Evolutionary conservation across 1,140 invertebrate species (phyloP).

Genomic region (Brachionus manjavacas): DNA sequence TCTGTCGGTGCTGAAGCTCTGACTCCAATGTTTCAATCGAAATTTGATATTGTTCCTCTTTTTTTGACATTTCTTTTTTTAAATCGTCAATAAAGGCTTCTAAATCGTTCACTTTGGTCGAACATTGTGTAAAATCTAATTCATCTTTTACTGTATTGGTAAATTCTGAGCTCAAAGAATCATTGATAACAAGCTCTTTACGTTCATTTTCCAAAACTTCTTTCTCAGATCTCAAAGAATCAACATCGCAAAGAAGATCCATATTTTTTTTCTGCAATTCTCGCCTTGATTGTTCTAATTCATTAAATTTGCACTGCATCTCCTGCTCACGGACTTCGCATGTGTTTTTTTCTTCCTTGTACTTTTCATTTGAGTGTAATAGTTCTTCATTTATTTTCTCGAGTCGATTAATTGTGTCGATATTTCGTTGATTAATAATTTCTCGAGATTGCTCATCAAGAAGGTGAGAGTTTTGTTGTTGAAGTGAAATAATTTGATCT

Average conservation of each 20-base stretch:
- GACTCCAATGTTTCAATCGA: background rate
- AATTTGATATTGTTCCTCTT: background rate
- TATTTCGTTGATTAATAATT: background rate
- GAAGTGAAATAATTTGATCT: background rate
- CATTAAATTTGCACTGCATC: background rate
- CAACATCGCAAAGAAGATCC: background rate
- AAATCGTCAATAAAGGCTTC: background rate
- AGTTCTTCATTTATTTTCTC: background rate
- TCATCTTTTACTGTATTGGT: background rate
- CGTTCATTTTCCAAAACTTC: background rate
- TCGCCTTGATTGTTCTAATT: background rate
- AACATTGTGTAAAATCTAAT: too few relatives aligned
- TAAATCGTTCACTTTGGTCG: background rate
- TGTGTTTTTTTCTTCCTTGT: background rate
- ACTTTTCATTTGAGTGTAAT: background rate
- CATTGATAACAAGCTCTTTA: background rate
- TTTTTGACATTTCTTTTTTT: background rate
- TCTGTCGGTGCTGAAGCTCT: background rate
- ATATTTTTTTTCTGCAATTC: constrained; percentile 26
- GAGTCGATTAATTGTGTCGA: background rate
- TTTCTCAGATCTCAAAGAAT: constrained; percentile 2
- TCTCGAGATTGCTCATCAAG: background rate
- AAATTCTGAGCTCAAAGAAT: too few relatives aligned
- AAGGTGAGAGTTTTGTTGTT: background rate
- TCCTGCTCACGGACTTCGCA: too few relatives aligned